phyloP scores from a whole-genome alignment of 2,113 vertebrate species.

The Corythornis vintsioides region DNA sequence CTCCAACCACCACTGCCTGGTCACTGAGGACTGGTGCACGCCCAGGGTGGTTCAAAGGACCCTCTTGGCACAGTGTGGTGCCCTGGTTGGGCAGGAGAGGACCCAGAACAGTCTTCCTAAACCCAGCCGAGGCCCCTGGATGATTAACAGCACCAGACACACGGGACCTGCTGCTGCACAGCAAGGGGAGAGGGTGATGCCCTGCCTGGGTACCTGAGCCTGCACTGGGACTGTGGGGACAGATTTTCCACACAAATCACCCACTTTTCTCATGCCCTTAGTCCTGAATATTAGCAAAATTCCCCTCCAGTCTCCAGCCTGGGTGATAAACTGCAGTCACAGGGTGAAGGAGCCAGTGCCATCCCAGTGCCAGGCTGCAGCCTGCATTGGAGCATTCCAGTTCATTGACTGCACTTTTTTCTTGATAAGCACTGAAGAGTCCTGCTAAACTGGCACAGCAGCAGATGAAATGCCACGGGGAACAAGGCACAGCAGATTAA shows the following conservation, averaged over 20 bases:
- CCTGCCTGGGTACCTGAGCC: neutral
- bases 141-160: too few species aligned
- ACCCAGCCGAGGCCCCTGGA: neutral
- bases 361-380: too few species aligned
- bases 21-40: neutral
- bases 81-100: too few species aligned
- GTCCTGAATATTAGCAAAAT: neutral
- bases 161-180: fast-evolving
- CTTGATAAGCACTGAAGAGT: neutral
- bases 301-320: neutral
- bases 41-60: neutral
- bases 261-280: neutral
- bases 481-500: neutral
- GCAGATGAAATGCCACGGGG: neutral
- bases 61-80: fast-evolving
- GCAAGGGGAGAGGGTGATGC: neutral
- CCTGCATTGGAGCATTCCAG: neutral
- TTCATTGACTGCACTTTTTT: neutral
- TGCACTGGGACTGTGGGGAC: fast-evolving
- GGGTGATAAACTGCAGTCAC: neutral
- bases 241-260: neutral
- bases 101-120: neutral
- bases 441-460: neutral
- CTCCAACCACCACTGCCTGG: neutral
- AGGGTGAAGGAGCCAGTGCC: fast-evolving